phyloP scores from a whole-genome alignment of 1,140 invertebrate species.

The Laupala kohalensis region DNA sequence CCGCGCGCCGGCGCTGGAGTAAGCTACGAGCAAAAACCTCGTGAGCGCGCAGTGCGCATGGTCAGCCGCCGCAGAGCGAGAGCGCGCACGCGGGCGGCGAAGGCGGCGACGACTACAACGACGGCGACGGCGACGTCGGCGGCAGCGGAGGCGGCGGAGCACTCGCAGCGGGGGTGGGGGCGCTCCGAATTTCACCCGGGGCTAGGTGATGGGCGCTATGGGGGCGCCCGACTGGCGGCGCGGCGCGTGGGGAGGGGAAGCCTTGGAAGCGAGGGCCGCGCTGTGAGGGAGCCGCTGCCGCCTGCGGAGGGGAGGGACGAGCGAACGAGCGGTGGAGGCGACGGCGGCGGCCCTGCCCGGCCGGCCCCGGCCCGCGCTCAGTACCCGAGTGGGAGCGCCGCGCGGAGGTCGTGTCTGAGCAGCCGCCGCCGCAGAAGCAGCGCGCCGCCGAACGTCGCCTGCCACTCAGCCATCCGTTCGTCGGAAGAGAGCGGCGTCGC shows the following conservation, averaged over 20 bases:
- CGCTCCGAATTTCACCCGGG: conserved; percentile 29
- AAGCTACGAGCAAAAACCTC: too few relatives aligned
- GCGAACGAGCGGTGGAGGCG: conserved; percentile 12
- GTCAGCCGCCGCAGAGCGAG: too few relatives aligned
- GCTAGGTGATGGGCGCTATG: conserved; percentile 33
- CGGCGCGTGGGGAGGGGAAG: conserved; percentile 11
- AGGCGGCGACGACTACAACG: conserved; percentile 23
- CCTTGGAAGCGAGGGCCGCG: conserved; percentile 17
- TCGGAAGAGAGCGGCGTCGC: too few relatives aligned
- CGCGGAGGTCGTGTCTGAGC: too few relatives aligned
- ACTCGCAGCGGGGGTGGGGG: conserved; percentile 29
- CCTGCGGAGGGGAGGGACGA: conserved; percentile 7
- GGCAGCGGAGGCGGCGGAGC: neutral
- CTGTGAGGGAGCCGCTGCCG: neutral
- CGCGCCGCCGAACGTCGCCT: too few relatives aligned
- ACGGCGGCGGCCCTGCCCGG: conserved; percentile 7
- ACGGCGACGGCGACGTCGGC: conserved; percentile 13
- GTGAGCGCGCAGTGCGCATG: too few relatives aligned
- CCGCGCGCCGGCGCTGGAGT: too few relatives aligned
- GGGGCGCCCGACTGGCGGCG: conserved; percentile 21
- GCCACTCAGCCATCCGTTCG: too few relatives aligned
- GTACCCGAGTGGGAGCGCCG: too few relatives aligned
- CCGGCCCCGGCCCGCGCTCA: too few relatives aligned
- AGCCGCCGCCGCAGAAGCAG: too few relatives aligned
- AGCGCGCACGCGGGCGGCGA: conserved; percentile 12